Percentiles rank a stretch among this genome's conserved stretches.
These are phyloP conservation scores for Ommatoiulus sabulosus DNA, from an alignment of 2,888 invertebrate species.

Conservation along the genomic window DNA sequence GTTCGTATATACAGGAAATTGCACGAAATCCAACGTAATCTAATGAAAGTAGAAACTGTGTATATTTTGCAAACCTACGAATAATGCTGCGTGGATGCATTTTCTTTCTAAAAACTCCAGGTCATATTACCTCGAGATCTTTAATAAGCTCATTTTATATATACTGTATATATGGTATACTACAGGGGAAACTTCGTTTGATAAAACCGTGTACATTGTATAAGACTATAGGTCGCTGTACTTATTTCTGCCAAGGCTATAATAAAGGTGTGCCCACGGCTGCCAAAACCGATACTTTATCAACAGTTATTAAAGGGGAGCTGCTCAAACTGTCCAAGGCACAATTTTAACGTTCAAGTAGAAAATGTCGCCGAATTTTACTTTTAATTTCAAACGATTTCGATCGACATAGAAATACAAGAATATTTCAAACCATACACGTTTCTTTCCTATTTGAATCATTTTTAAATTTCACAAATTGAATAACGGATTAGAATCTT, in stretches of 20 bases:
- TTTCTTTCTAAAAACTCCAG: neutral
- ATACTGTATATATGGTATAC: neutral
- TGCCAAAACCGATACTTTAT: neutral
- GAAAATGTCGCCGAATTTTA: no score
- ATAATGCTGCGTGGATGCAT: neutral
- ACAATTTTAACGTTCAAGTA: neutral
- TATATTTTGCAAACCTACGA: neutral
- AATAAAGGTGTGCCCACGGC: constrained; percentile 2
- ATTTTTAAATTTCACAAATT: no score
- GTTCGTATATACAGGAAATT: neutral
- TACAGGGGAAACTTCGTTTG: no score
- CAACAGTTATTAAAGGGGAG: constrained; percentile 41
- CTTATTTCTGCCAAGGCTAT: neutral
- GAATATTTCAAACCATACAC: no score
- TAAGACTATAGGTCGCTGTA: neutral
- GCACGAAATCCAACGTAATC: constrained; percentile 15
- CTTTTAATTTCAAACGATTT: neutral
- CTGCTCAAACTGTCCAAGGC: neutral
- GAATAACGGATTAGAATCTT: no score
- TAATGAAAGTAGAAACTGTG: neutral
- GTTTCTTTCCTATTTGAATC: no score
- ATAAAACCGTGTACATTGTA: neutral
- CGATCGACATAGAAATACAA: no score
- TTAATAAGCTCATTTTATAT: neutral
- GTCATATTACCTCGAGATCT: neutral